A percentile compares a stretch with the other conserved stretches of the same genome.
Conservation (phyloP, 1,140 invertebrate genomes). For the Batillaria attramentaria region DNA sequence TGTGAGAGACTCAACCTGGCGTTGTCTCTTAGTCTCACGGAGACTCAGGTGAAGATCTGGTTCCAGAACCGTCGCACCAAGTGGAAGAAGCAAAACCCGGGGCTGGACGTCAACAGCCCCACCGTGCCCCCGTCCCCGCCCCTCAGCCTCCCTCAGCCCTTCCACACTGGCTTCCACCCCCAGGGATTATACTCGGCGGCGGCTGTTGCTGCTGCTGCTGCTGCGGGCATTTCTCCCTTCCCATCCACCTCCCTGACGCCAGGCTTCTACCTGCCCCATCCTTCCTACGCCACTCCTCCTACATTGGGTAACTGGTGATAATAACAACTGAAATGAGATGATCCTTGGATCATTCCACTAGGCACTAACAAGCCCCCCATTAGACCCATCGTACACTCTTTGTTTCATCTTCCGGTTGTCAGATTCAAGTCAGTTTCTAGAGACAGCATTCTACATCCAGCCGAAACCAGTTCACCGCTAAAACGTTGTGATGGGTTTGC, state of each 20-base stretch:
- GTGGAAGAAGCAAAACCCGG: slow-evolving; percentile 99
- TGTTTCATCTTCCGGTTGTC: not conserved
- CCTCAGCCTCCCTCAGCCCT: slow-evolving; percentile 37
- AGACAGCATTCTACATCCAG: too few species aligned
- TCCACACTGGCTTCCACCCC: slow-evolving; percentile 59
- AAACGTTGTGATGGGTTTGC: not conserved
- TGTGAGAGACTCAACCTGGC: slow-evolving; percentile 97
- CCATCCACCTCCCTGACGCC: not conserved
- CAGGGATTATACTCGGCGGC: slow-evolving; percentile 13
- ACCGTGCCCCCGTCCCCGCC: slow-evolving; percentile 72
- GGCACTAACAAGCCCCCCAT: not conserved
- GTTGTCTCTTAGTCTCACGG: slow-evolving; percentile 91
- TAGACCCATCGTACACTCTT: not conserved
- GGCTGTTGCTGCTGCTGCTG: not conserved
- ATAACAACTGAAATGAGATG: too few species aligned
- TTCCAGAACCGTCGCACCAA: slow-evolving; percentile 91
- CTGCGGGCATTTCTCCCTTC: not conserved
- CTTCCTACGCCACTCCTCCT: slow-evolving; percentile 17
- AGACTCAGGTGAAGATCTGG: slow-evolving; percentile 81
- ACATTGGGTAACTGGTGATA: slow-evolving; percentile 26
- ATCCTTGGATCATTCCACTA: not conserved
- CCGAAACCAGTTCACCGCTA: too few species aligned
- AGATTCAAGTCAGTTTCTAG: not conserved
- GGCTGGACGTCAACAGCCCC: slow-evolving; percentile 96
- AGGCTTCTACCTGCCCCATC: slow-evolving; percentile 27